A percentile compares a stretch with the other conserved stretches of the same genome.
Conservation (phyloP, 2,888 invertebrate species). For the Unio delphinus region DNA sequence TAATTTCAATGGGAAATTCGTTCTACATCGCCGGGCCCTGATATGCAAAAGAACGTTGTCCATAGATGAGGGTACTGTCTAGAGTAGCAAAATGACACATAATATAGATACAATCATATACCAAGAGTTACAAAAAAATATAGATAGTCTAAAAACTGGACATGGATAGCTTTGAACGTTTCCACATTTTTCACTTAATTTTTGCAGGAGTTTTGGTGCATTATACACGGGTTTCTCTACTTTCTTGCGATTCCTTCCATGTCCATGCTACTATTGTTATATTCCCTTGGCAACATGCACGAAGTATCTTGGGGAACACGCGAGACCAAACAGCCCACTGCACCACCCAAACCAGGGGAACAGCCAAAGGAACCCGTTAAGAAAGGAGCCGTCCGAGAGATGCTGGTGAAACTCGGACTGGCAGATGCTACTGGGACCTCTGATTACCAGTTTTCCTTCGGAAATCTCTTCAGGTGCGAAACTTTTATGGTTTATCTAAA, state of each 20-base stretch:
- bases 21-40: no score
- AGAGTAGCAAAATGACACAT: no score
- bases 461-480: constrained; percentile 47
- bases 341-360: constrained; percentile 25
- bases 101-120: no score
- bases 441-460: constrained; percentile 56
- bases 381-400: constrained; percentile 34
- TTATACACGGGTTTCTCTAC: constrained; percentile 82
- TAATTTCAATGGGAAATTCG: no score
- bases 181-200: constrained; percentile 73
- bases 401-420: constrained; percentile 38
- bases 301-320: constrained; percentile 95
- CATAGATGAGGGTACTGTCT: no score
- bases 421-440: constrained; percentile 33
- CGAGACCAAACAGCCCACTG: constrained; percentile 75
- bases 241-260: constrained; percentile 94
- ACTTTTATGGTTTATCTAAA: neutral
- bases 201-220: constrained; percentile 82
- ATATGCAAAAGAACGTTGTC: no score
- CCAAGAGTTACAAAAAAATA: no score
- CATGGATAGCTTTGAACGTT: neutral
- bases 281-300: constrained; percentile 92
- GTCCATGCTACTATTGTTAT: constrained; percentile 92
- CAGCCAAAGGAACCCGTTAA: constrained; percentile 12
- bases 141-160: no score